phyloP scores from a whole-genome alignment of 2,888 invertebrate genomes.

The Exephanes ischioxanthus region DNA sequence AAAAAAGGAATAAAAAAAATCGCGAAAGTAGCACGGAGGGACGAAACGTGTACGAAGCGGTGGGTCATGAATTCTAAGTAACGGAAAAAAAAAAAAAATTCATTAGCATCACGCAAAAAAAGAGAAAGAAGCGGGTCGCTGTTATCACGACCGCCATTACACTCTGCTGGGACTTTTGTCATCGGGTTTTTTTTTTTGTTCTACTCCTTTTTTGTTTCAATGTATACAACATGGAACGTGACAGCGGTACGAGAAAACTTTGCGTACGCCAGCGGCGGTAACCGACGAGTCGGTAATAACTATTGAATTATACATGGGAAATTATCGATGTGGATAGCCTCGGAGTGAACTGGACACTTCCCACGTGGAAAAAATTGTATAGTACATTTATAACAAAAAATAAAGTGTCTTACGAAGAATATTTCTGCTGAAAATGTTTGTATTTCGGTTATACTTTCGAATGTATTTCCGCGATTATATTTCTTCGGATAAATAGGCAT shows the following conservation, averaged over 20 bases:
- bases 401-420: neutral
- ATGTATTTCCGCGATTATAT: neutral
- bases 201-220: slow-evolving; percentile 8
- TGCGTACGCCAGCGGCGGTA: neutral
- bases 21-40: neutral
- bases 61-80: slow-evolving; percentile 43
- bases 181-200: neutral
- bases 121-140: slow-evolving; percentile 10
- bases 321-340: slow-evolving; percentile 39
- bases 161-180: slow-evolving; percentile 29
- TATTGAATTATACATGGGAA: slow-evolving; percentile 54
- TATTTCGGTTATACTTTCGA: neutral
- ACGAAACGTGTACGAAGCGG: slow-evolving; percentile 25
- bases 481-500: too few species aligned
- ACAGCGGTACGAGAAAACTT: slow-evolving; percentile 13
- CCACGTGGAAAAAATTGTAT: slow-evolving; percentile 6
- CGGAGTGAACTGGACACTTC: slow-evolving; percentile 14
- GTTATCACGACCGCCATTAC: slow-evolving; percentile 38
- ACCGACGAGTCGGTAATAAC: slow-evolving; percentile 52
- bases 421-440: neutral
- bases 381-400: neutral
- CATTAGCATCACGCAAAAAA: slow-evolving; percentile 37
- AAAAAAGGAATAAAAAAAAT: slow-evolving; percentile 25
- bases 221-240: slow-evolving; percentile 6
- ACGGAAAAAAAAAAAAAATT: slow-evolving; percentile 57